Evolutionary conservation across 1,140 invertebrate species (phyloP).

Genomic region (Euura lappo): DNA sequence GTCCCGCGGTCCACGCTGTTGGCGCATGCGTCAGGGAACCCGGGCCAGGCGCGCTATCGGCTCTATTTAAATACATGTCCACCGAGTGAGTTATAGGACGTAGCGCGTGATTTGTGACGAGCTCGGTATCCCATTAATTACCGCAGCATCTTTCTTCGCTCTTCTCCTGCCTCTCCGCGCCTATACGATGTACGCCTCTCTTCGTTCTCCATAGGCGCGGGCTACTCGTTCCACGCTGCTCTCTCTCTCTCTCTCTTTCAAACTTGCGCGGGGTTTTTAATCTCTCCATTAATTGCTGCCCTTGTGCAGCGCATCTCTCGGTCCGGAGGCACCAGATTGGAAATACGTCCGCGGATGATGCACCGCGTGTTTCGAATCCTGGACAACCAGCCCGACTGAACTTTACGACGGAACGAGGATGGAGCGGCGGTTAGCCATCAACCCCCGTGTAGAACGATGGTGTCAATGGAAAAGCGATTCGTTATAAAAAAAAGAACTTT

Average conservation of each 20-base stretch:
- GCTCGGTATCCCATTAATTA: slow-evolving; percentile 53
- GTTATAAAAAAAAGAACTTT: background rate
- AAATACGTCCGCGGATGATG: slow-evolving; percentile 29
- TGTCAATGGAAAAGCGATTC: slow-evolving; percentile 2
- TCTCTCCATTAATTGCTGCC: slow-evolving; percentile 41
- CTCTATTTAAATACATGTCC: slow-evolving; percentile 56
- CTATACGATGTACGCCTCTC: background rate
- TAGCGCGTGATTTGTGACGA: slow-evolving; percentile 54
- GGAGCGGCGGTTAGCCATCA: background rate
- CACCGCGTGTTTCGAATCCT: slow-evolving; percentile 19
- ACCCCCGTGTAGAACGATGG: background rate
- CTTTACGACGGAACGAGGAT: background rate
- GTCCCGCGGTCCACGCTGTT: background rate
- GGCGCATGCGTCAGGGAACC: slow-evolving; percentile 19
- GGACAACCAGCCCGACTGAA: background rate
- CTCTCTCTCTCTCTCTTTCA: slow-evolving; percentile 11
- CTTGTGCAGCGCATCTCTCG: background rate
- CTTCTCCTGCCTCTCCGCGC: slow-evolving; percentile 25
- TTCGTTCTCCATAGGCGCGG: slow-evolving; percentile 7
- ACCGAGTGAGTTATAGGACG: slow-evolving; percentile 51
- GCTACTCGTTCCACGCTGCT: slow-evolving; percentile 14
- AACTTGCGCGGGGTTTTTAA: slow-evolving; percentile 32
- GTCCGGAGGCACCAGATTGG: slow-evolving; percentile 26
- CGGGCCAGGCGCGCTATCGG: slow-evolving; percentile 34
- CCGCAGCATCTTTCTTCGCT: slow-evolving; percentile 55